phyloP scores from a whole-genome alignment of 1,140 invertebrate species.

The Caligus rogercresseyi region DNA sequence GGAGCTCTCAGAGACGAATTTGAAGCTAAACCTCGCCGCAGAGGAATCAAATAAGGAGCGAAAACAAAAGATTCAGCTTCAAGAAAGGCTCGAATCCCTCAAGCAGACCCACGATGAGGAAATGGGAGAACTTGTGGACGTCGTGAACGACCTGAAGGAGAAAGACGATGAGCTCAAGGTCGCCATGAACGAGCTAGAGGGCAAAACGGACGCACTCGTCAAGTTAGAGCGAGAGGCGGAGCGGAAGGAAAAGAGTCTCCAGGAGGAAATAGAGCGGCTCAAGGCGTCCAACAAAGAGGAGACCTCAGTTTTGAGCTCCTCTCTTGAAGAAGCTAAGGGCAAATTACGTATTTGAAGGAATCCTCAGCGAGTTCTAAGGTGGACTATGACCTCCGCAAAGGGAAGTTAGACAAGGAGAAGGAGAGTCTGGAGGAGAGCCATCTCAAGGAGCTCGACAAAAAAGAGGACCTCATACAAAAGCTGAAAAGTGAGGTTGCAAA shows the following conservation, averaged over 20 bases:
- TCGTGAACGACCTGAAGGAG: constrained; percentile 10
- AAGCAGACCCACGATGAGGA: constrained; percentile 14
- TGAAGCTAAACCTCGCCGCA: background rate
- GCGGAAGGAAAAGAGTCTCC: background rate
- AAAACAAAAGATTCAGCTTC: background rate
- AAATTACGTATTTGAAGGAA: constrained; percentile 13
- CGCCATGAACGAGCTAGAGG: background rate
- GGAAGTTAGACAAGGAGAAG: constrained; percentile 3
- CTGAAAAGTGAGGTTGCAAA: constrained; percentile 12
- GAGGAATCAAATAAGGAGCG: background rate
- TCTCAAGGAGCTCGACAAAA: constrained; percentile 6
- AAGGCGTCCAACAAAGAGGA: background rate
- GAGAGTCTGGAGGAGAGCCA: background rate
- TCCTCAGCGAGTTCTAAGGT: constrained; percentile 11
- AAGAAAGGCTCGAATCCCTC: background rate
- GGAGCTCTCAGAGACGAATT: background rate
- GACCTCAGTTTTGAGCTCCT: background rate
- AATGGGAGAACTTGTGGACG: constrained; percentile 17
- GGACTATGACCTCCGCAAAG: constrained; percentile 13
- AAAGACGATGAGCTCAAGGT: constrained; percentile 17
- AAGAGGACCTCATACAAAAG: constrained; percentile 4
- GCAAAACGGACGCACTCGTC: background rate
- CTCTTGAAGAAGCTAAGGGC: constrained; percentile 6
- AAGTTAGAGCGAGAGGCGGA: background rate
- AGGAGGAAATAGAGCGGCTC: background rate